phyloP scores from a whole-genome alignment of 2,113 vertebrate species.

The Cyprinodon tularosa region DNA sequence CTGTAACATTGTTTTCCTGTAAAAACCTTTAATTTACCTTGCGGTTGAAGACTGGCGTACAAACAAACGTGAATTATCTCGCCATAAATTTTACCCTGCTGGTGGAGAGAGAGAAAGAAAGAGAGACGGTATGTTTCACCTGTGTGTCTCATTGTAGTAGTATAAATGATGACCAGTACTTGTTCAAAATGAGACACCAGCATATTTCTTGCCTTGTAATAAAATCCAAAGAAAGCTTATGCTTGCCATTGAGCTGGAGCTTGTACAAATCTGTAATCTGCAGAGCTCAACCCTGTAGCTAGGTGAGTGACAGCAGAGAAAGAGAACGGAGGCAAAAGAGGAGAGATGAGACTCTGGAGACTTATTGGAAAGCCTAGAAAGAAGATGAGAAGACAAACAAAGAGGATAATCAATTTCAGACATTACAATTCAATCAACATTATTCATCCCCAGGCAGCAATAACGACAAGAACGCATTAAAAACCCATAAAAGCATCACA shows the following conservation, averaged over 20 bases:
- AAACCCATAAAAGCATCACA: slow-evolving; percentile 56
- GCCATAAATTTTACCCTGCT: neutral
- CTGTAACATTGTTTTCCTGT: neutral
- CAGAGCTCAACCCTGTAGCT: slow-evolving; percentile 3
- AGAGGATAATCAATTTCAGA: slow-evolving; percentile 54
- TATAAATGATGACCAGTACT: neutral
- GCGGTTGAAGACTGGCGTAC: neutral
- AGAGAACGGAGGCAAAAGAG: slow-evolving; percentile 7
- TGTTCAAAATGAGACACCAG: neutral
- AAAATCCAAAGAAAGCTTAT: slow-evolving; percentile 1
- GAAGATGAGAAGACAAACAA: slow-evolving; percentile 53
- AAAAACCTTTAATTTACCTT: neutral
- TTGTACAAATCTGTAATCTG: slow-evolving; percentile 10
- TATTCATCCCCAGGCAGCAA: slow-evolving; percentile 59
- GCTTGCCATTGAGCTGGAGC: neutral
- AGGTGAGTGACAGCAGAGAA: slow-evolving; percentile 19
- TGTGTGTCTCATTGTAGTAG: slow-evolving; percentile 6
- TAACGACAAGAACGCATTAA: slow-evolving; percentile 55
- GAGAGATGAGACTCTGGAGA: slow-evolving; percentile 37
- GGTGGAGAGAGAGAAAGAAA: no score
- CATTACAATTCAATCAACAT: slow-evolving; percentile 63
- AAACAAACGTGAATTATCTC: neutral
- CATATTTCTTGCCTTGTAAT: neutral
- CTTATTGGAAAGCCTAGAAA: slow-evolving; percentile 35
- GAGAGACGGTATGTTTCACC: no score